Base-by-base conservation (phyloP, 2,888 invertebrate genomes). In the Eledone cirrhosa region DNA sequence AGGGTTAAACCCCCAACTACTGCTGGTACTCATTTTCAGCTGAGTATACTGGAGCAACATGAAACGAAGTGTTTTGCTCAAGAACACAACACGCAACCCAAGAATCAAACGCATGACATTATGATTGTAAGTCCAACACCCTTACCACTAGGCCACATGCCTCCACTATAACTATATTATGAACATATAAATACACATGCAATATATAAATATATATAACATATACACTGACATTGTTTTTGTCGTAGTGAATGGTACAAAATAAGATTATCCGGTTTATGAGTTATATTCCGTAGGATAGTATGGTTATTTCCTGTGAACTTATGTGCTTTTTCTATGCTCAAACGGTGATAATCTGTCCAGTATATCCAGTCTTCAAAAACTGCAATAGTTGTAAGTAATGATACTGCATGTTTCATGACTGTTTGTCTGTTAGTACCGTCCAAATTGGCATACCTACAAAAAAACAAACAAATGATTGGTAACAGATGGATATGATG, bases 311-410 rank as follows among this genome's bases (percentile, higher is more conserved):
- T 89, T 78, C 93, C 93, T 0, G 95, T 95, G 90, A 96, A 97
- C 90, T 88, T 98, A 88, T 98, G 95, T 0, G 98, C 98, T 86
- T 95, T 94, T 85, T 95, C 94, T 78, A 99, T 95, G 0, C 96
- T 96, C 90, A 98, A 96, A 80, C 97, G 92, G 90, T 99, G 99
- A 99, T 99, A 99, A 90, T 99, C 99, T 0, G 97, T 97, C 98
- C 98, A 99, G 91, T 95, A 99, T 80, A 93, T 89, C 87, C 93
- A 94, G 87, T 98, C 89, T 79, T 88, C 90, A 83, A 90, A 90
- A 53, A 89, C 80, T 1, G 89, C 84, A 78, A 90, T 87, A 27
- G 89, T 84, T 81, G 89, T 99, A 0, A 98, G 97, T 90, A 99
- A 99, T 0, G 99, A 98, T 0, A 98, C 97, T 76, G 93, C 88